A percentile compares a stretch with the other conserved stretches of the same genome.
phyloP scores from a whole-genome alignment of 2,113 vertebrate genomes.

The Lasiurus cinereus region DNA sequence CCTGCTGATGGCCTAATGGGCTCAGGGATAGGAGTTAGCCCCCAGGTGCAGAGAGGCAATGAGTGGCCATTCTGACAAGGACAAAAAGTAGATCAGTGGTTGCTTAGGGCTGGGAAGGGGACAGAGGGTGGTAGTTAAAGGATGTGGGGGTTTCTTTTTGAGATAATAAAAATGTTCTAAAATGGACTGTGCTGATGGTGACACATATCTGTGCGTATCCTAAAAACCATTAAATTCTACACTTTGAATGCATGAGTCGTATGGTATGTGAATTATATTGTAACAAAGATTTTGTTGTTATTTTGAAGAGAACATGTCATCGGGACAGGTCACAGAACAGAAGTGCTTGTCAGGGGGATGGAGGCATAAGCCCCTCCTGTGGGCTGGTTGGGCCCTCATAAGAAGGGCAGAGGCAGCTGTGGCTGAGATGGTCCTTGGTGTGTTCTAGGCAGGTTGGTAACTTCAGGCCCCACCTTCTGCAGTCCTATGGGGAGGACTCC shows the following conservation, averaged over 20 bases:
- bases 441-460: neutral
- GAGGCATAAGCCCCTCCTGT: neutral
- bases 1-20: neutral
- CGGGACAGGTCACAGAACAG: neutral
- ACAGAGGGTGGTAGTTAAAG: neutral
- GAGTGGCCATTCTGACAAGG: neutral
- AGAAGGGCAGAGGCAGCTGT: neutral
- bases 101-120: neutral
- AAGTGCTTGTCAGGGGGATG: neutral
- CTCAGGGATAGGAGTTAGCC: neutral
- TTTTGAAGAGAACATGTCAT: neutral
- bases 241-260: neutral
- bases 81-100: neutral
- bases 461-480: neutral
- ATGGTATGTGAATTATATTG: neutral
- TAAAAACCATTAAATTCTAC: neutral
- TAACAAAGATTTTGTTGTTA: neutral
- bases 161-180: neutral
- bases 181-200: neutral
- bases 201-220: neutral
- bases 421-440: neutral
- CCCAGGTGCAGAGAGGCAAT: neutral
- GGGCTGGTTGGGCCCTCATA: neutral
- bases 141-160: neutral
- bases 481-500: neutral